Base-by-base conservation (phyloP, 2,888 invertebrate species). In the Drosophila barbarae region DNA sequence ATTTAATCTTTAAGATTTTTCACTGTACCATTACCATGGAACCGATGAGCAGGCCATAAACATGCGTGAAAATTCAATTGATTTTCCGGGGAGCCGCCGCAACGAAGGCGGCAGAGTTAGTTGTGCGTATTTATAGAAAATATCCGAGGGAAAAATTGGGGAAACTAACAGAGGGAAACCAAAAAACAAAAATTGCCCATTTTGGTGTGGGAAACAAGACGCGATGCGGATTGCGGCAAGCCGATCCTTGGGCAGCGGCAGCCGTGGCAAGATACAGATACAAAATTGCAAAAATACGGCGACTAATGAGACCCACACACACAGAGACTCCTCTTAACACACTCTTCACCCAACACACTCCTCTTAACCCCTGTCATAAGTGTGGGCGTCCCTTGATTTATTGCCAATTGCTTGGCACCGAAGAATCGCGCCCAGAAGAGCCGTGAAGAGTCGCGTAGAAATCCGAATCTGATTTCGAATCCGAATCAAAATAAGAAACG, bases 31-130 rank as follows among this genome's bases (percentile, higher is more conserved):
- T 38, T 41, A 44, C 56, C 32, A 26, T 53, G 54, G 55, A 42
- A 55, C 41, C 57, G 18, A 26, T 56, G 57, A 36, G 64, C 65
- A 51, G 65, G n/a, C 56, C 79, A 78, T 84, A 84, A 78, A 84
- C 74, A 82, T 82, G 82, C 78, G 78, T 78, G 84, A 84, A 78
- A 78, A 82, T 82, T 84, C 78, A 78, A 78, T 78, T 84, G 83
- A 78, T 78, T 78, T 84, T 76, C 61, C 54, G 44, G 59, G 44
- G 34, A 61, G 67, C 46, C 30, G 41, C 50, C 21, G 8, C 18
- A 2, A n/a, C 50, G 58, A 38, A 64, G 63, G 59, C 53, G 53
- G 42, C 42, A 42, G 55, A 58, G 41, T 41, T 49, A 59, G 59
- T 52, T 53, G 81, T 69, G 71, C 65, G 76, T 77, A 81, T 81